These are phyloP conservation scores for Artibeus jamaicensis DNA, from an alignment of 2,797 vertebrate genomes.

Conservation along the genomic window DNA sequence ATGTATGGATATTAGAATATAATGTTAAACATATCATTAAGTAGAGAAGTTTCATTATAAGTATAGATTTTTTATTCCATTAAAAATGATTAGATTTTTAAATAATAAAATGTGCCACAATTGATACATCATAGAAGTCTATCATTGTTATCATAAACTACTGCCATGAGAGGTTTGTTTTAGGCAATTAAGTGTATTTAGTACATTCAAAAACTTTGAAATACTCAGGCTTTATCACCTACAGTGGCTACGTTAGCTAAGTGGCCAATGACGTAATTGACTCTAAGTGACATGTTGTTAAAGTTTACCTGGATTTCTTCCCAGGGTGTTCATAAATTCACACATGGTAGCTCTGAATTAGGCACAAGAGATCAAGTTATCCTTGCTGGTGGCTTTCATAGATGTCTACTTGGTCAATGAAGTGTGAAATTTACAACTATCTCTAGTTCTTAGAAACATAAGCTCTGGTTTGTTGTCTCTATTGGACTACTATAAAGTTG, in stretches of 20 bases:
- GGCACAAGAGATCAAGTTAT: conserved; percentile 71
- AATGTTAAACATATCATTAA: not conserved
- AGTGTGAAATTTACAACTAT: conserved; percentile 64
- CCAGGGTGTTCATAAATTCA: conserved; percentile 75
- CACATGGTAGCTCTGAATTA: conserved; percentile 66
- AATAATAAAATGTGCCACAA: not conserved
- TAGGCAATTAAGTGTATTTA: not conserved
- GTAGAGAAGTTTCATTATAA: not conserved
- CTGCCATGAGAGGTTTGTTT: not conserved
- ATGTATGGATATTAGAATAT: not conserved
- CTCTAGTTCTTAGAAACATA: conserved; percentile 45
- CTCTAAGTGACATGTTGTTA: conserved; percentile 62
- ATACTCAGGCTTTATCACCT: not conserved
- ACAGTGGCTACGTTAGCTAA: not conserved
- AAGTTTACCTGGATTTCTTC: conserved; percentile 70
- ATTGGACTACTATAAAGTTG: not conserved
- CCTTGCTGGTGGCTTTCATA: conserved; percentile 39
- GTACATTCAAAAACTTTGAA: conserved; percentile 19
- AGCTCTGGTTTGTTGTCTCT: not conserved
- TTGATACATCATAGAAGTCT: not conserved
- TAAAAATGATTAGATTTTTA: conserved; percentile 14
- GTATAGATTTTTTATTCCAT: not conserved
- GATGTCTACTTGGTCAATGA: conserved; percentile 32
- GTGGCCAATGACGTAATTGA: conserved; percentile 49
- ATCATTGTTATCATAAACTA: not conserved